These are phyloP conservation scores for Wiebesia pumilae DNA, from an alignment of 1,140 invertebrate species.

Conservation along the genomic window DNA sequence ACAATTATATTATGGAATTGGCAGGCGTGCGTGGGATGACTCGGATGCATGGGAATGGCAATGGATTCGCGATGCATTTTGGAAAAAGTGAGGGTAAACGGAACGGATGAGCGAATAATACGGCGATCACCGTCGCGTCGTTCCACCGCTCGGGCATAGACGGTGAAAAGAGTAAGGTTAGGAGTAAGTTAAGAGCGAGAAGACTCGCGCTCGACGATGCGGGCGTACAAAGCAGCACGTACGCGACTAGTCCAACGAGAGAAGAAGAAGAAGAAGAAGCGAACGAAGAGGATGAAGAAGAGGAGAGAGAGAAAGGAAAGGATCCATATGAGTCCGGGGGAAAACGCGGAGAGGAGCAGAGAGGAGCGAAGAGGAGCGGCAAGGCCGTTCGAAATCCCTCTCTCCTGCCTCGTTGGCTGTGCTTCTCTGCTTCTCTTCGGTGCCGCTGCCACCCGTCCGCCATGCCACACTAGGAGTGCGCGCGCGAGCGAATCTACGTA, in stretches of 20 bases:
- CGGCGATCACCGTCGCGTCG: neutral
- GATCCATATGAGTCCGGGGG: neutral
- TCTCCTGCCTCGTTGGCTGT: slow-evolving; percentile 52
- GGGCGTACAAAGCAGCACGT: neutral
- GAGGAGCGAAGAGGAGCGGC: slow-evolving; percentile 58
- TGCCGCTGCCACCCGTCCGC: slow-evolving; percentile 62
- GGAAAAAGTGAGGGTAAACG: neutral
- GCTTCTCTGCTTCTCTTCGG: slow-evolving; percentile 55
- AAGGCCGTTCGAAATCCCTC: slow-evolving; percentile 61
- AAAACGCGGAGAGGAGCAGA: slow-evolving; percentile 51
- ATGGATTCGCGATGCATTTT: neutral
- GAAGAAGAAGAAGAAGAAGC: neutral
- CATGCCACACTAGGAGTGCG: slow-evolving; percentile 65
- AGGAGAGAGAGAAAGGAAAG: slow-evolving; percentile 15
- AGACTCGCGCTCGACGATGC: neutral
- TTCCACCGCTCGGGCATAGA: neutral
- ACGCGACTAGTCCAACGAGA: slow-evolving; percentile 27
- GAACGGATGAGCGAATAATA: neutral
- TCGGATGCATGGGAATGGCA: too few species aligned
- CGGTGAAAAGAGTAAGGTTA: slow-evolving; percentile 36
- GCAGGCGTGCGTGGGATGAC: too few species aligned
- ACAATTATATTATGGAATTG: too few species aligned
- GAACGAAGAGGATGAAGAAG: slow-evolving; percentile 22
- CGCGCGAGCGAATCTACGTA: slow-evolving; percentile 61
- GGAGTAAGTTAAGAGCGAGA: too few species aligned